These are phyloP conservation scores for Pimephales promelas DNA, from an alignment of 2,113 vertebrate genomes.

Conservation along the genomic window DNA sequence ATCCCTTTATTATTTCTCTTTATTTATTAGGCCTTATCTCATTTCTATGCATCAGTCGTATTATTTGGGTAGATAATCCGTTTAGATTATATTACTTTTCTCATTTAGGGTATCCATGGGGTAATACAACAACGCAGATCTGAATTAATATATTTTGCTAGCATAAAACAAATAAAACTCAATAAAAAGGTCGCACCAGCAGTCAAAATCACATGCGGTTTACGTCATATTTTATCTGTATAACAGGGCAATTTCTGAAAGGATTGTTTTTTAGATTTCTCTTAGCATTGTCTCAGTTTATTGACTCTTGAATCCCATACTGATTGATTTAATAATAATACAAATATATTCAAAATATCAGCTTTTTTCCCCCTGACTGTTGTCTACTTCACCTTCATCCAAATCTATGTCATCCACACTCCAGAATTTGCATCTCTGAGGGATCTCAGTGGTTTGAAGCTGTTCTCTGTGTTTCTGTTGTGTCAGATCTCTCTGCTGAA, in stretches of 20 bases:
- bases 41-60: not conserved
- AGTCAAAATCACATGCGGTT: not conserved
- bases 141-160: not conserved
- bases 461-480: constrained; percentile 36
- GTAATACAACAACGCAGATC: not conserved
- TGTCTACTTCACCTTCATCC: not conserved
- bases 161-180: not conserved
- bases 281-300: not conserved
- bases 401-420: not conserved
- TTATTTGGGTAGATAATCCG: not conserved
- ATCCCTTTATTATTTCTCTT: not conserved
- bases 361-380: not conserved
- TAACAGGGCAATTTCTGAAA: not conserved
- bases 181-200: not conserved
- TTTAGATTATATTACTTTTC: constrained; percentile 16
- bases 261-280: not conserved
- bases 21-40: constrained; percentile 1
- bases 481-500: constrained; percentile 93
- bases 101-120: constrained; percentile 1
- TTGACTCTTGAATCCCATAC: constrained; percentile 34
- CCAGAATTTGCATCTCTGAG: not conserved
- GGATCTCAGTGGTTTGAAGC: not conserved
- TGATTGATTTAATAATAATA: not conserved
- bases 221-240: not conserved
- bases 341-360: not conserved